Evolutionary conservation across 2,113 vertebrate species (phyloP), one percentile per base, ranked within the genome.

Genomic region (Pluvialis apricaria): DNA sequence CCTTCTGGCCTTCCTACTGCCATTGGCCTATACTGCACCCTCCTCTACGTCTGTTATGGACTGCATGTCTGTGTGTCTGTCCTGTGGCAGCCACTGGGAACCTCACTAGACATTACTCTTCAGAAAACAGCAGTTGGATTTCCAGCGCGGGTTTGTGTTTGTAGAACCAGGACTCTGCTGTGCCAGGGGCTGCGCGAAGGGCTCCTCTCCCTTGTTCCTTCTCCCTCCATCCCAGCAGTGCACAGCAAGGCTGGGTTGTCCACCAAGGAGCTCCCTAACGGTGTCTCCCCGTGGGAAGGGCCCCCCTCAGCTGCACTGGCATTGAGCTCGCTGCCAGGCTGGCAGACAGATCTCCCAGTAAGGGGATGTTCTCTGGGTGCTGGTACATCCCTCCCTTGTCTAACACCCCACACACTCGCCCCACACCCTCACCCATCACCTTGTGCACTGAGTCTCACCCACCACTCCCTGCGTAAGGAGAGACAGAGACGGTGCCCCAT

Each of bases 391-490:
- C 15, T 91, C 11, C 11, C 13, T 73, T 42, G 3, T 28, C 68
- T 58, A 69, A 38, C 11, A 36, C 11, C 11, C 3, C 13, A 9
- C 36, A 19, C 18, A 1, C 54, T 22, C 29, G 16, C 5, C 15
- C 11, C 10, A 40, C 3, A 34, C 4, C 16, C 32, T 15, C 0
- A 0, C 26, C 54, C 24, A 69, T 15, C 16, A 29, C 16, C 15
- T 61, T 36, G 10, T 17, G 52, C 1, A 1, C 42, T 58, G 36
- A 45, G 34, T 58, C 26, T 32, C 34, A 68, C 5, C 11, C 44
- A 34, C 8, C 8, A 3, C 10, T n/a, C 8, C 17, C 64, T 32
- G 62, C 0, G 0, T 36, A 58, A 61, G 17, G 22, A 55, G 15
- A 80, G 18, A 28, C 4, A 16, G 55, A 68, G 16, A 14, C 6